A percentile compares a stretch with the other conserved stretches of the same genome.
Conservation (phyloP, 1,140 invertebrate genomes). For the Hormaphis cornu region DNA sequence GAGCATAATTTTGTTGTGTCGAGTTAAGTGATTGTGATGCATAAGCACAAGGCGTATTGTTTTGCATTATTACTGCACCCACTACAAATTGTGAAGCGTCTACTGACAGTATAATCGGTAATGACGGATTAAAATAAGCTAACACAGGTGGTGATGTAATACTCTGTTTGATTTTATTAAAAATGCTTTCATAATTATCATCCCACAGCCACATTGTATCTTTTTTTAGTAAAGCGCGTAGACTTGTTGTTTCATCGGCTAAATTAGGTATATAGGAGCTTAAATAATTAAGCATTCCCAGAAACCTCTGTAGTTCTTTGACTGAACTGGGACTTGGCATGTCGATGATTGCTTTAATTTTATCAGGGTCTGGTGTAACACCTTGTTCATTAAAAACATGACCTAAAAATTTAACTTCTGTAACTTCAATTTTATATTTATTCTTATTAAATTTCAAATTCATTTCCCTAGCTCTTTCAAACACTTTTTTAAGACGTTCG, state of each 20-base stretch:
- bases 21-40: conserved; percentile 39
- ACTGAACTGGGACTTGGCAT: conserved; percentile 36
- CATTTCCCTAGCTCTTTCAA: conserved; percentile 37
- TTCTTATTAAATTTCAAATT: conserved; percentile 37
- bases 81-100: conserved; percentile 41
- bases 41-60: conserved; percentile 39
- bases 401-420: conserved; percentile 42
- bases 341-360: conserved; percentile 41
- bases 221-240: conserved; percentile 39
- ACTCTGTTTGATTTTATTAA: conserved; percentile 37
- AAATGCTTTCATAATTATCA: conserved; percentile 36
- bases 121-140: conserved; percentile 36
- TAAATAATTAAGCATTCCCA: conserved; percentile 43
- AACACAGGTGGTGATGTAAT: conserved; percentile 38
- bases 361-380: conserved; percentile 39
- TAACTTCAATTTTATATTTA: conserved; percentile 40
- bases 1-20: conserved; percentile 41
- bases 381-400: conserved; percentile 41
- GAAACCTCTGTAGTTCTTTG: conserved; percentile 42
- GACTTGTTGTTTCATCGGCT: conserved; percentile 34
- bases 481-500: conserved; percentile 37
- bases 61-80: conserved; percentile 39
- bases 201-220: conserved; percentile 37
- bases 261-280: conserved; percentile 39
- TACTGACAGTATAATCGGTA: conserved; percentile 36